A percentile compares a stretch with the other conserved stretches of the same genome.
phyloP scores from a whole-genome alignment of 2,113 vertebrate genomes.

The Kryptolebias marmoratus region DNA sequence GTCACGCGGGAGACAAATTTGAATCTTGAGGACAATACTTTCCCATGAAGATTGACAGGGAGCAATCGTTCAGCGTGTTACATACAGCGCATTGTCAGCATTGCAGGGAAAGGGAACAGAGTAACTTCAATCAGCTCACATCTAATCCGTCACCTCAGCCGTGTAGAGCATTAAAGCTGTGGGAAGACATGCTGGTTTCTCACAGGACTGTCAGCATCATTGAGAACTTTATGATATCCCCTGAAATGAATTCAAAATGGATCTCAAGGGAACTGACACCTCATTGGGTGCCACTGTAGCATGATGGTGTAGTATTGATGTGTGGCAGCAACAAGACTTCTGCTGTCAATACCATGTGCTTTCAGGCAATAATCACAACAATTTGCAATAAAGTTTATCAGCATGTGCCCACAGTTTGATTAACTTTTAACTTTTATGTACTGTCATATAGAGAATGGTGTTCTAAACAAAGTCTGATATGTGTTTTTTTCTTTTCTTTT shows the following conservation, averaged over 20 bases:
- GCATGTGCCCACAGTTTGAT: slow-evolving; percentile 7
- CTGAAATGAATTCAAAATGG: slow-evolving; percentile 42
- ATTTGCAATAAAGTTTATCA: slow-evolving; percentile 36
- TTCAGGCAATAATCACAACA: slow-evolving; percentile 14
- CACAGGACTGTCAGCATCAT: slow-evolving; percentile 41
- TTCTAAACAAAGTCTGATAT: background rate
- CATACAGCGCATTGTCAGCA: slow-evolving; percentile 12
- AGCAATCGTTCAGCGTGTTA: slow-evolving; percentile 27
- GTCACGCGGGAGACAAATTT: slow-evolving; percentile 54
- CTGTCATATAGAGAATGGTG: background rate
- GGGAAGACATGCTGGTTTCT: slow-evolving; percentile 42
- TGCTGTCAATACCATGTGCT: background rate
- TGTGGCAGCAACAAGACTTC: slow-evolving; percentile 39
- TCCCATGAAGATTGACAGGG: slow-evolving; percentile 36
- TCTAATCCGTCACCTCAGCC: slow-evolving; percentile 48
- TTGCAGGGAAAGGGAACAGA: slow-evolving; percentile 15
- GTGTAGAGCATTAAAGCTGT: slow-evolving; percentile 47
- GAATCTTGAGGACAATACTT: slow-evolving; percentile 35
- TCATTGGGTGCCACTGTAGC: slow-evolving; percentile 46
- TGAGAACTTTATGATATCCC: slow-evolving; percentile 53
- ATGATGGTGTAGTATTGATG: slow-evolving; percentile 19
- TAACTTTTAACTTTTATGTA: background rate
- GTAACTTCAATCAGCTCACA: slow-evolving; percentile 23
- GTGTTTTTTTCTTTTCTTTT: too few species aligned
- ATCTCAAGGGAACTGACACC: slow-evolving; percentile 36